Evolutionary conservation across 1,140 invertebrate species (phyloP).

Genomic region (Papilio helenus): DNA sequence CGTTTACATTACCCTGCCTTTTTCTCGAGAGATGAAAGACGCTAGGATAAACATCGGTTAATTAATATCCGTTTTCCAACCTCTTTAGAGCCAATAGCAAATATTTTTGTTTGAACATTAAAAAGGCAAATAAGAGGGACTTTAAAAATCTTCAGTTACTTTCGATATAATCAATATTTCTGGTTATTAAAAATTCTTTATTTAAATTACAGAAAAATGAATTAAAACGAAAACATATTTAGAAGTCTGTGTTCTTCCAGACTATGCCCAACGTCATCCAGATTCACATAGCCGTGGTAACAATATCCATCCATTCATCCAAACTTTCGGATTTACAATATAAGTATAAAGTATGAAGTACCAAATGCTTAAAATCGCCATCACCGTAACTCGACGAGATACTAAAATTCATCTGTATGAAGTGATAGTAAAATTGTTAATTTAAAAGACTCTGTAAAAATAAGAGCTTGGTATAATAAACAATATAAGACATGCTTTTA

Average conservation of each 20-base stretch:
- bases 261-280: no score
- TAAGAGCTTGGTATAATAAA: conserved; percentile 4
- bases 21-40: conserved; percentile 37
- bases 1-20: conserved; percentile 27
- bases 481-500: background rate
- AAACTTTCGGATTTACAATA: background rate
- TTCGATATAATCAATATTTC: conserved; percentile 4
- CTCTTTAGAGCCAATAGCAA: conserved; percentile 28
- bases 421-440: conserved; percentile 4
- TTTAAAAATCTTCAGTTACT: background rate
- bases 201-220: no score
- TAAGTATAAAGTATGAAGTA: background rate
- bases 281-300: no score
- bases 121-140: background rate
- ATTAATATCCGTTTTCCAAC: conserved; percentile 30
- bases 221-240: no score
- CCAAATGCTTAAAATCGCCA: background rate
- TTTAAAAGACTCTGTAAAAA: background rate
- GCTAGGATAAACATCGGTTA: conserved; percentile 20
- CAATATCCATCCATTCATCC: no score
- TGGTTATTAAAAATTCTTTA: background rate
- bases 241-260: no score
- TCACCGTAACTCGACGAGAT: background rate
- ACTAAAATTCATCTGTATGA: background rate
- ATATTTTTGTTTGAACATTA: conserved; percentile 16